These are phyloP conservation scores for Tetrax tetrax DNA, from an alignment of 2,113 vertebrate species.

Conservation along the genomic window DNA sequence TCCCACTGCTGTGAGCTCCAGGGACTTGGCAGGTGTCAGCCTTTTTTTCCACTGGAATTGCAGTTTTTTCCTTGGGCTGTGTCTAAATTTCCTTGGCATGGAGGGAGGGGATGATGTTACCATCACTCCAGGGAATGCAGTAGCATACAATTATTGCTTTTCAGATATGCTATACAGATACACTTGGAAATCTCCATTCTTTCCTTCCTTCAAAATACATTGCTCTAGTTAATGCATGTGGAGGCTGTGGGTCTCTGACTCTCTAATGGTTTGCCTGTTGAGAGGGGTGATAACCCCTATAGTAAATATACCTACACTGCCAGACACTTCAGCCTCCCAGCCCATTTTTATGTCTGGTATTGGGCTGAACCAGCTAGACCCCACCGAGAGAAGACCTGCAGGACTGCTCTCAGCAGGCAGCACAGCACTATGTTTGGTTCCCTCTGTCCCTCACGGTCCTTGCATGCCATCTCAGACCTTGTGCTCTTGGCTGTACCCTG, in stretches of 20 bases:
- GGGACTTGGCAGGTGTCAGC: constrained; percentile 10
- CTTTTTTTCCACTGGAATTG: constrained; percentile 29
- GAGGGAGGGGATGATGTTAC: constrained; percentile 33
- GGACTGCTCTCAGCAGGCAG: not conserved
- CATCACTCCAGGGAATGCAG: constrained; percentile 29
- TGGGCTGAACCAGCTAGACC: not conserved
- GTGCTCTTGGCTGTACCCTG: not conserved
- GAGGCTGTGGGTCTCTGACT: not conserved
- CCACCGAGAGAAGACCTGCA: not conserved
- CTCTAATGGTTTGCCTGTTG: not conserved
- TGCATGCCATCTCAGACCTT: not conserved
- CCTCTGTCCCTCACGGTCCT: not conserved
- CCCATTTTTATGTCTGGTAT: not conserved
- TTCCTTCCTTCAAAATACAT: not conserved
- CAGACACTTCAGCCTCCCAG: not conserved
- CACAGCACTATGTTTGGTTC: not conserved
- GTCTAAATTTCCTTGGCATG: constrained; percentile 52
- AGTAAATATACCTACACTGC: not conserved
- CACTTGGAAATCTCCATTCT: not conserved
- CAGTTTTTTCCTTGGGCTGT: constrained; percentile 41
- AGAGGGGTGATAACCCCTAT: not conserved
- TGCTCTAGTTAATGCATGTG: not conserved
- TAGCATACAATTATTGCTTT: not conserved
- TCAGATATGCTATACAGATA: constrained; percentile 21
- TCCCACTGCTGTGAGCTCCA: not conserved